Evolutionary conservation across 2,888 invertebrate species (phyloP).

Genomic region (Hydriomena furcata): DNA sequence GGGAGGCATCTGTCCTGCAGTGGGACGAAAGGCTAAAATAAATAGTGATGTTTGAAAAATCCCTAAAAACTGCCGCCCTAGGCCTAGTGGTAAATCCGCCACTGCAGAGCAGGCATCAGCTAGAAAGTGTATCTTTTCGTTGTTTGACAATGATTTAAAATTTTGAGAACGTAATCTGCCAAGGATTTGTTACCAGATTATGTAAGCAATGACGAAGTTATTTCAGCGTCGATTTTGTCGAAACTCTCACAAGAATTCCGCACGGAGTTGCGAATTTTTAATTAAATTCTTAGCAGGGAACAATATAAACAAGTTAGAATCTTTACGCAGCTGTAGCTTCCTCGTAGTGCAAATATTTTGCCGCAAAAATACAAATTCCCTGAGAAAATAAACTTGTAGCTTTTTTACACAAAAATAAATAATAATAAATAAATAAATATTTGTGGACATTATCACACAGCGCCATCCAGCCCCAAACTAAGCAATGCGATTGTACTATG

Average conservation of each 20-base stretch:
- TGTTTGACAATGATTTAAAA: background rate
- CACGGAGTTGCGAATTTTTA: constrained; percentile 27
- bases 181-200: constrained; percentile 47
- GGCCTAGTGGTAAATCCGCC: too few relatives aligned
- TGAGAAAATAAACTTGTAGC: constrained; percentile 4
- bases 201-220: constrained; percentile 41
- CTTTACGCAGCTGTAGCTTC: constrained; percentile 21
- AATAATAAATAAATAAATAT: too few relatives aligned
- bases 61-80: too few relatives aligned
- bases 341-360: background rate
- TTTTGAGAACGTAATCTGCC: background rate
- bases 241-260: constrained; percentile 27
- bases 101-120: too few relatives aligned
- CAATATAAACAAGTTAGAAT: constrained; percentile 31
- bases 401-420: too few relatives aligned
- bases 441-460: too few relatives aligned
- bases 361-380: background rate
- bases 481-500: too few relatives aligned
- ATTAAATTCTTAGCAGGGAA: constrained; percentile 35
- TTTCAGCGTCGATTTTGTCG: constrained; percentile 32
- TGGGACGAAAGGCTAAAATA: too few relatives aligned
- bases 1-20: too few relatives aligned
- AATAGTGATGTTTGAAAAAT: too few relatives aligned
- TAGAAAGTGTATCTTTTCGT: too few relatives aligned
- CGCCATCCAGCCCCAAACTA: too few relatives aligned